Evolutionary conservation across 2,113 vertebrate genomes (phyloP).

Genomic region (Lagopus leucura): DNA sequence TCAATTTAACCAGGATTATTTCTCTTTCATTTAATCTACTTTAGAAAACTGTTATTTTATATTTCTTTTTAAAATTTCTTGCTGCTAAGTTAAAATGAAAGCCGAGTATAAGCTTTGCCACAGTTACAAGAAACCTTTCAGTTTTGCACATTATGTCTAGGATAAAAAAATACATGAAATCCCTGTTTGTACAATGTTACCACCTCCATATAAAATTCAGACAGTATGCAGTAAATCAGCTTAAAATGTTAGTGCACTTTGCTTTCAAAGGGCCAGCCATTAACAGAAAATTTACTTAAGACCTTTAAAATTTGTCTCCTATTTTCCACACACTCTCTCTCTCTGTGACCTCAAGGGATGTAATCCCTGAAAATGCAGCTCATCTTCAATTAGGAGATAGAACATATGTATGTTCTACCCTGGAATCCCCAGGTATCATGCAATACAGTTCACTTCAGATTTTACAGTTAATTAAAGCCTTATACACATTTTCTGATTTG

Average conservation of each 20-base stretch:
- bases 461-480: conserved; percentile 82
- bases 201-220: not conserved
- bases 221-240: conserved; percentile 7
- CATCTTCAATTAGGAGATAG: conserved; percentile 80
- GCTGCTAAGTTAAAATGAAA: not conserved
- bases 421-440: conserved; percentile 79
- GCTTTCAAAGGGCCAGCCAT: conserved; percentile 44
- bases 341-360: conserved; percentile 65
- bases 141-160: not conserved
- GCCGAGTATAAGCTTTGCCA: not conserved
- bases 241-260: conserved; percentile 35
- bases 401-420: conserved; percentile 79
- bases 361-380: conserved; percentile 78
- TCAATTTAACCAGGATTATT: not conserved
- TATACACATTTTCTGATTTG: conserved; percentile 69
- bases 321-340: not conserved
- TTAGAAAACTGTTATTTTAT: not conserved
- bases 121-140: not conserved
- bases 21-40: not conserved
- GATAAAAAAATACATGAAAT: not conserved
- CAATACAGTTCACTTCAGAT: conserved; percentile 68
- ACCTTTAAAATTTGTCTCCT: conserved; percentile 70
- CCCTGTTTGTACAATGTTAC: not conserved
- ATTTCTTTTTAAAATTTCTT: not conserved
- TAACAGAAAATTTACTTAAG: conserved; percentile 70